Base-by-base conservation (phyloP, 2,113 vertebrate species). In the Cavia porcellus region DNA sequence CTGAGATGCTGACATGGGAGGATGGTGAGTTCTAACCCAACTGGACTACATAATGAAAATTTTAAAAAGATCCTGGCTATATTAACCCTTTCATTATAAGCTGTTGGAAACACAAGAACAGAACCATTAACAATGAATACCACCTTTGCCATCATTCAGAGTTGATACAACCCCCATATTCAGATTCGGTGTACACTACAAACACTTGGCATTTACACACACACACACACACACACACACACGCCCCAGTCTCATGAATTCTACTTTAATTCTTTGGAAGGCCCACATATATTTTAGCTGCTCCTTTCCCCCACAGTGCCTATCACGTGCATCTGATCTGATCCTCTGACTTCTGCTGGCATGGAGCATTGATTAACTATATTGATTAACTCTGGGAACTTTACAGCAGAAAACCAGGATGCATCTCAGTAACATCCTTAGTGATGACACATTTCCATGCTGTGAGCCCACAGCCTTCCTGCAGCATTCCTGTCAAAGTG, bases 101-200 rank as follows among this genome's bases (percentile, higher is more conserved):
- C 32, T 64, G 45, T 15, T 74, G 45, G 94, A 90, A 96, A 87
- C 52, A 61, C 14, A 94, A 82, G 83, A 84, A 93, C 35, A 89
- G 79, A 90, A 85, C 52, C 66, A 66, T 6, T 8, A 96, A 89
- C 59, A 84, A 79, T 64, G 84, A 86, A 80, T 30, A 64, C 52
- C 35, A 35, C 19, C 25, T 79, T 42, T 20, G 92, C 24, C 38
- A 57, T 12, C 61, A 66, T 8, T 30, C 17, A 70, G 25, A 80
- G 86, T 35, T 92, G 47, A 66, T 52, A 52, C 8, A 12, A 9
- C 38, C 42, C 30, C 15, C 28, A 70, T 47, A 25, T n/a, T 88
- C 14, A 79, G n/a, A n/a, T 42, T 94, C 80, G 89, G 64, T 24
- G 28, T 55, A 83, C 14, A 74, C 32, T 72, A 88, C 77, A 90